A percentile compares a stretch with the other conserved stretches of the same genome.
Conservation (phyloP, 2,113 vertebrate genomes). For the Miniopterus natalensis region DNA sequence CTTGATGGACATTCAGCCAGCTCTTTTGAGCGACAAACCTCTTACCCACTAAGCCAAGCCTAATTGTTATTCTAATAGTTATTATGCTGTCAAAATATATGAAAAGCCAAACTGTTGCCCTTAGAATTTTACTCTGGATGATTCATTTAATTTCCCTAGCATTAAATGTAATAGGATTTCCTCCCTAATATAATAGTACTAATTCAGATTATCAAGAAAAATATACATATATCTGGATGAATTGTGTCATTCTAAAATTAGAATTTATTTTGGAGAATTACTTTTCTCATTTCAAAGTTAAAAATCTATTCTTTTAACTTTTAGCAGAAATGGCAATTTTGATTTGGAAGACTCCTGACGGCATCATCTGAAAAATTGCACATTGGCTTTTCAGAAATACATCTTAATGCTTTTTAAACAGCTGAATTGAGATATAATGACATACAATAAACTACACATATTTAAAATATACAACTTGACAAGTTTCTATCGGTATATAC, state of each 20-base stretch:
- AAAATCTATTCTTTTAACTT: constrained; percentile 16
- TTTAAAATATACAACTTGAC: constrained; percentile 6
- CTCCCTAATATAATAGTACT: background rate
- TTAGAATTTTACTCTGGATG: constrained; percentile 16
- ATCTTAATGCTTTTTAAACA: constrained; percentile 44
- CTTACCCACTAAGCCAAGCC: constrained; percentile 35
- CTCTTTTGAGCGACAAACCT: constrained; percentile 21
- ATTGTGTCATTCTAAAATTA: constrained; percentile 12
- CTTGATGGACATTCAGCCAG: background rate
- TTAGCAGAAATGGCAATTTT: constrained; percentile 17
- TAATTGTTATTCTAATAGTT: constrained; percentile 33
- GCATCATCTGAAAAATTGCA: constrained; percentile 77
- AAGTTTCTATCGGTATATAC: constrained; percentile 2
- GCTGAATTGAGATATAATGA: background rate
- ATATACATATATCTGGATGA: background rate
- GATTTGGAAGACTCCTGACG: constrained; percentile 78
- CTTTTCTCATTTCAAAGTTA: background rate
- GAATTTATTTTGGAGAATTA: constrained; percentile 38
- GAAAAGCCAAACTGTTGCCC: constrained; percentile 1
- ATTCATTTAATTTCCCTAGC: constrained; percentile 10
- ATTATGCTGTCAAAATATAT: background rate
- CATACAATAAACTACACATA: background rate
- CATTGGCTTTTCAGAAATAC: constrained; percentile 74
- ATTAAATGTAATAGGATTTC: constrained; percentile 24
- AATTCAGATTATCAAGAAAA: constrained; percentile 42